A percentile compares a stretch with the other conserved stretches of the same genome.
Evolutionary conservation across 2,888 invertebrate species (phyloP).

Genomic region (Pollenia labialis): DNA sequence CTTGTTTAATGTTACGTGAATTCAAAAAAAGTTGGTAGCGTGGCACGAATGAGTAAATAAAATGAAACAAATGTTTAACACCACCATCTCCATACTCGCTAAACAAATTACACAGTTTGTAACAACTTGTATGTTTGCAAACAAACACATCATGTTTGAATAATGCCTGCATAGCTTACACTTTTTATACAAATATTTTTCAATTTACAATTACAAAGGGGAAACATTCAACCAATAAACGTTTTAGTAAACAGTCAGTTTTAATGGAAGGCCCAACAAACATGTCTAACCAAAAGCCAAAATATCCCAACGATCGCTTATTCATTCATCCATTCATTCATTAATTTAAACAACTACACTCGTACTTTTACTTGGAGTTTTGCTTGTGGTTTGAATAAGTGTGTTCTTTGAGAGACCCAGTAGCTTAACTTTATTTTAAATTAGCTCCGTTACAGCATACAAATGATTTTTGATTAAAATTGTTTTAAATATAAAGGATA

Average conservation of each 20-base stretch:
- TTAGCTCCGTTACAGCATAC: too few relatives aligned
- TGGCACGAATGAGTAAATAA: conserved; percentile 8
- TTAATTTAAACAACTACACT: conserved; percentile 11
- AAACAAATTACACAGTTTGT: conserved; percentile 33
- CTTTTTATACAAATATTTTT: conserved; percentile 19
- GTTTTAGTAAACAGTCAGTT: conserved; percentile 30
- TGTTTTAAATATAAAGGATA: too few relatives aligned
- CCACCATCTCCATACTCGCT: conserved; percentile 19
- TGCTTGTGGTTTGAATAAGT: conserved; percentile 1
- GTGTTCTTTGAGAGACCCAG: neutral
- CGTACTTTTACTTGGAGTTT: too few relatives aligned
- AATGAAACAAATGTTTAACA: conserved; percentile 11
- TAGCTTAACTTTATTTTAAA: too few relatives aligned
- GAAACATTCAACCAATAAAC: conserved; percentile 39
- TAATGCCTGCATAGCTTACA: neutral
- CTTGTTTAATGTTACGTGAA: conserved; percentile 27
- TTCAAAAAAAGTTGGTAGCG: neutral
- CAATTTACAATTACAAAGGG: conserved; percentile 38
- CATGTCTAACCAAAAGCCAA: conserved; percentile 10
- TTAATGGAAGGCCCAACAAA: conserved; percentile 23
- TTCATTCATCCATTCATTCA: conserved; percentile 27
- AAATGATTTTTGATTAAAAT: too few relatives aligned
- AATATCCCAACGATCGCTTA: conserved; percentile 37
- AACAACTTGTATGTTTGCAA: conserved; percentile 22
- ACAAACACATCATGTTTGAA: conserved; percentile 25